Conservation (phyloP, 1,140 invertebrate species). For the Scaptodrosophila lebanonensis region DNA sequence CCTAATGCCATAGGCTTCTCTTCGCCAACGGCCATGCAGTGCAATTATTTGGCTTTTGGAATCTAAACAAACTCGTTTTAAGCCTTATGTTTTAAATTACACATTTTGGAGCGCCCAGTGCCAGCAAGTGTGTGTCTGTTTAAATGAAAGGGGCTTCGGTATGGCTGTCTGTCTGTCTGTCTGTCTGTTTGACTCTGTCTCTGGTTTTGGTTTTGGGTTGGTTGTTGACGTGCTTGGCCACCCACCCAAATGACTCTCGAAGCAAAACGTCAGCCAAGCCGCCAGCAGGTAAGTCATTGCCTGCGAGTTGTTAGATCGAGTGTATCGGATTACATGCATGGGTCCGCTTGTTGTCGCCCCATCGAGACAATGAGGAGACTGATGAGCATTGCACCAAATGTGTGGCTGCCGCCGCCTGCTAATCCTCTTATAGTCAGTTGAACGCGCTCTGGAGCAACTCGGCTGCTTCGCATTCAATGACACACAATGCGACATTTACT, state of each 20-base stretch:
- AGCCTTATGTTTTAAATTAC: slow-evolving; percentile 17
- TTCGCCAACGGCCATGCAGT: slow-evolving; percentile 10
- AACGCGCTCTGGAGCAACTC: no score
- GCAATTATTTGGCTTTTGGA: slow-evolving; percentile 37
- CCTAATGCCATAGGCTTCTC: slow-evolving; percentile 16
- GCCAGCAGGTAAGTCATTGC: neutral
- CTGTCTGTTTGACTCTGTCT: no score
- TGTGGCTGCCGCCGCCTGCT: no score
- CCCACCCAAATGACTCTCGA: slow-evolving; percentile 36
- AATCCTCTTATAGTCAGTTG: no score
- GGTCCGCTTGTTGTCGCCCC: no score
- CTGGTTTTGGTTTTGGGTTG: no score
- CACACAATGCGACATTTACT: no score
- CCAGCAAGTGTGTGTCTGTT: neutral
- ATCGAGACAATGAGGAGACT: no score
- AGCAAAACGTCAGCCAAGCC: slow-evolving; percentile 20
- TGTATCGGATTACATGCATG: slow-evolving; percentile 34
- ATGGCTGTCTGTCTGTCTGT: no score
- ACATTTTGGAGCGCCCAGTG: no score
- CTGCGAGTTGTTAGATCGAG: slow-evolving; percentile 46
- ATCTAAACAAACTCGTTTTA: slow-evolving; percentile 26
- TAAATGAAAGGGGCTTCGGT: slow-evolving; percentile 32
- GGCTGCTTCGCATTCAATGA: no score
- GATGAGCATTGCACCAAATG: no score
- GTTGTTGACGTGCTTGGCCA: slow-evolving; percentile 24